Percentiles rank a stretch among this genome's conserved stretches.
Evolutionary conservation across 1,140 invertebrate species (phyloP).

Genomic region (Meloidogyne hapla): DNA sequence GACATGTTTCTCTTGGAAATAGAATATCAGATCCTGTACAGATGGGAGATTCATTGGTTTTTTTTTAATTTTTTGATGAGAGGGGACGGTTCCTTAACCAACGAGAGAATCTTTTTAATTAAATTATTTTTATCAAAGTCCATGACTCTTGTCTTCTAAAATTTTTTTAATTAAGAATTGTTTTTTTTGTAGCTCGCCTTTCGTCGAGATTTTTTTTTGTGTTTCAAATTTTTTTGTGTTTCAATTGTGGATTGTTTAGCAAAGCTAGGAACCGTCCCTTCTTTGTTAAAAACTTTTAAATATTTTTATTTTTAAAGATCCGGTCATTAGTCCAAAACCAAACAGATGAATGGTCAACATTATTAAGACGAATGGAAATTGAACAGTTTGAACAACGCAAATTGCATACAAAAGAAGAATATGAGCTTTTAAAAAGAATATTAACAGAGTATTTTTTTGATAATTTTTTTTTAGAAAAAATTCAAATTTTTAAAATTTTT

Average conservation of each 20-base stretch:
- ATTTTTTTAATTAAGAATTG: too few species aligned
- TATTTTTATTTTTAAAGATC: neutral
- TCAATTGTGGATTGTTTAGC: too few species aligned
- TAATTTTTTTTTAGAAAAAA: neutral
- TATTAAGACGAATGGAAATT: conserved; percentile 79
- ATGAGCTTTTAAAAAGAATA: conserved; percentile 74
- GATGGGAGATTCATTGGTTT: neutral
- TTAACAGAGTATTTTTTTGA: neutral
- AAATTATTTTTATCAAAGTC: too few species aligned
- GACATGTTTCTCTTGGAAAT: conserved; percentile 44
- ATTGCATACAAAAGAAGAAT: conserved; percentile 74
- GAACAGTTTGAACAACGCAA: conserved; percentile 59
- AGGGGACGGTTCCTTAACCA: too few species aligned
- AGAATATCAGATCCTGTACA: conserved; percentile 43
- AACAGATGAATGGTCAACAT: conserved; percentile 87
- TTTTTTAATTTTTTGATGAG: too few species aligned
- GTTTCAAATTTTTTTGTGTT: too few species aligned
- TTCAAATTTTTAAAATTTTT: conserved; percentile 66
- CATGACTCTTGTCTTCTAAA: too few species aligned
- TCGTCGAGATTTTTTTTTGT: too few species aligned
- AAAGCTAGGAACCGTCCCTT: too few species aligned
- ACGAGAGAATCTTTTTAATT: too few species aligned
- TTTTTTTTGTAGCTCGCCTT: too few species aligned
- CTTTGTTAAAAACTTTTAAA: neutral
- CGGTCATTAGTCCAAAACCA: conserved; percentile 77